phyloP scores from a whole-genome alignment of 1,140 invertebrate genomes.

The Psix sp. region DNA sequence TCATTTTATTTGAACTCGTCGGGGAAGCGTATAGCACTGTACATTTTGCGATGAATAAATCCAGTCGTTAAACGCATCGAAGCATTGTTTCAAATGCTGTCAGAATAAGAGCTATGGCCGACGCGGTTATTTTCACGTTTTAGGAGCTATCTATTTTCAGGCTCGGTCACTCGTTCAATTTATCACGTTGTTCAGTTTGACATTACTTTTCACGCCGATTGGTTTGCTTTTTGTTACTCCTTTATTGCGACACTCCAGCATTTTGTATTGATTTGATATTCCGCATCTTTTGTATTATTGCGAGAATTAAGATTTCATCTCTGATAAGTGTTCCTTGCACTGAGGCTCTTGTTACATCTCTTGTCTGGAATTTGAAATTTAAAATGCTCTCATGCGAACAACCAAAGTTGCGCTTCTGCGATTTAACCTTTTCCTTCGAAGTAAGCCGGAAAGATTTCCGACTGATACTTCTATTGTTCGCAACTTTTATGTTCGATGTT shows the following conservation, averaged over 20 bases:
- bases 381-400: constrained; percentile 31
- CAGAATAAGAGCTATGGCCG: constrained; percentile 32
- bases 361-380: too few species aligned
- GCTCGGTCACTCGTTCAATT: constrained; percentile 9
- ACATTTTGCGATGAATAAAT: constrained; percentile 40
- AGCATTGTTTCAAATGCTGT: constrained; percentile 48
- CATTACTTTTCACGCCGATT: too few species aligned
- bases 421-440: constrained; percentile 36
- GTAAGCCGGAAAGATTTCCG: constrained; percentile 51
- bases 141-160: constrained; percentile 36
- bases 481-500: constrained; percentile 40
- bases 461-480: constrained; percentile 41
- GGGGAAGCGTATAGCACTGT: too few species aligned
- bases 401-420: constrained; percentile 32
- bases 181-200: constrained; percentile 24
- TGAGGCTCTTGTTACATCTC: too few species aligned
- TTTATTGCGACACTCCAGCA: too few species aligned
- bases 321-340: too few species aligned
- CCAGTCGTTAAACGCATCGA: constrained; percentile 15
- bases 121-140: constrained; percentile 44
- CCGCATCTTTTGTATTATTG: too few species aligned
- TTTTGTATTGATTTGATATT: too few species aligned
- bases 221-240: too few species aligned
- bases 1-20: constrained; percentile 33
- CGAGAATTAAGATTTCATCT: too few species aligned